These are phyloP conservation scores for Malachius bipustulatus DNA, from an alignment of 2,888 invertebrate species.

Conservation along the genomic window DNA sequence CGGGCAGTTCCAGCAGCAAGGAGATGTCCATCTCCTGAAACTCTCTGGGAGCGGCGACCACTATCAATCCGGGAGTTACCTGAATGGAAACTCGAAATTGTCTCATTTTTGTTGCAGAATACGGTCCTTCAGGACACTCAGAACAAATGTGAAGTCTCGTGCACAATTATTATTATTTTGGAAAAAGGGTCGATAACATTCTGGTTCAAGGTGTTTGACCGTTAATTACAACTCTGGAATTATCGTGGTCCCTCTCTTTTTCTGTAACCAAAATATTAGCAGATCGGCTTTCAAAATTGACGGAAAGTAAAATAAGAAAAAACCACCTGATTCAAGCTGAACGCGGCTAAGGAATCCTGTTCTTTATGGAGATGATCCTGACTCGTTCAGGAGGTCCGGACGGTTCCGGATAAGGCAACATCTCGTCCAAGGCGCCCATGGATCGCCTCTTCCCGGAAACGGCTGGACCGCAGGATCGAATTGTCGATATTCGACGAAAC, in stretches of 20 bases:
- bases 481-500: slow-evolving; percentile 74
- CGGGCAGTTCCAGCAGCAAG: slow-evolving; percentile 74
- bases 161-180: too few relatives aligned
- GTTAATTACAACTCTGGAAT: too few relatives aligned
- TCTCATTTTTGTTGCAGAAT: too few relatives aligned
- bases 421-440: slow-evolving; percentile 41
- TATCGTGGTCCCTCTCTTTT: too few relatives aligned
- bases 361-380: slow-evolving; percentile 96
- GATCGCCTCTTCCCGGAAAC: slow-evolving; percentile 76
- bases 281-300: too few relatives aligned
- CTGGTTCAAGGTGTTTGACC: too few relatives aligned
- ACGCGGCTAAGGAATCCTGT: slow-evolving; percentile 94
- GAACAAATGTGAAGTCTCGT: too few relatives aligned
- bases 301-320: too few relatives aligned
- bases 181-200: too few relatives aligned
- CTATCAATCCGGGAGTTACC: slow-evolving; percentile 71
- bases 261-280: too few relatives aligned
- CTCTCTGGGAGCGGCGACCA: slow-evolving; percentile 87
- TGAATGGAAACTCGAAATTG: too few relatives aligned
- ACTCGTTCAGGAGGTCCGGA: slow-evolving; percentile 64
- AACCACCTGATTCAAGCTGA: slow-evolving; percentile 84
- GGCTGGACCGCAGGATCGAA: slow-evolving; percentile 86
- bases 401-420: slow-evolving; percentile 35
- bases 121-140: too few relatives aligned
- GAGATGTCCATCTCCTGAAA: slow-evolving; percentile 97